These are phyloP conservation scores for Syrphus vitripennis DNA, from an alignment of 2,888 invertebrate species.

Conservation along the genomic window DNA sequence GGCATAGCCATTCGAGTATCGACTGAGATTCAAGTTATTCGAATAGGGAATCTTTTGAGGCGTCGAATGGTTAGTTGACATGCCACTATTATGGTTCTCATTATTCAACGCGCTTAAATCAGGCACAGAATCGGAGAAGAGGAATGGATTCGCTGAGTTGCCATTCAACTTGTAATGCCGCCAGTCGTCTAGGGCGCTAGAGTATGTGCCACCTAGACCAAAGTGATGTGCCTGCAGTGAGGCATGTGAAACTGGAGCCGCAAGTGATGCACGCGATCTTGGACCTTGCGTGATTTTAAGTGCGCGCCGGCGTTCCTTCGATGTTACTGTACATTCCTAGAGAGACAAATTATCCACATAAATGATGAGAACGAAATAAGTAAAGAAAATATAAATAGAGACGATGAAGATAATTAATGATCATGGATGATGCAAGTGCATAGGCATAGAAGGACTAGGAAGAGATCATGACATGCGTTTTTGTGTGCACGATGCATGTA, in stretches of 20 bases:
- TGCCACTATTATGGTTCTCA: slow-evolving; percentile 79
- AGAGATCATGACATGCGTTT: slow-evolving; percentile 24
- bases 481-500: slow-evolving; percentile 13
- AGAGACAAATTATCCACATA: slow-evolving; percentile 56
- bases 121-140: slow-evolving; percentile 80
- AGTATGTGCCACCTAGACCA: slow-evolving; percentile 81
- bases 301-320: slow-evolving; percentile 85
- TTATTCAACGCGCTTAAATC: slow-evolving; percentile 80
- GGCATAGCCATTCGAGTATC: slow-evolving; percentile 78
- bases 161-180: slow-evolving; percentile 76
- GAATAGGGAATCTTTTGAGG: slow-evolving; percentile 80
- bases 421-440: slow-evolving; percentile 1
- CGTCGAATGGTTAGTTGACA: slow-evolving; percentile 80
- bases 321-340: slow-evolving; percentile 84
- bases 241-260: slow-evolving; percentile 80
- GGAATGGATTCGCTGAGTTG: slow-evolving; percentile 79
- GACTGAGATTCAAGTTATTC: slow-evolving; percentile 77
- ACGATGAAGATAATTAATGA: slow-evolving; percentile 56
- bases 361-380: slow-evolving; percentile 42
- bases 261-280: slow-evolving; percentile 80
- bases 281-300: slow-evolving; percentile 82
- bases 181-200: slow-evolving; percentile 83
- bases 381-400: neutral
- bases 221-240: slow-evolving; percentile 79
- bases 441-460: slow-evolving; percentile 6